Base-by-base conservation (phyloP, 2,113 vertebrate genomes). In the Neolamprologus toae region DNA sequence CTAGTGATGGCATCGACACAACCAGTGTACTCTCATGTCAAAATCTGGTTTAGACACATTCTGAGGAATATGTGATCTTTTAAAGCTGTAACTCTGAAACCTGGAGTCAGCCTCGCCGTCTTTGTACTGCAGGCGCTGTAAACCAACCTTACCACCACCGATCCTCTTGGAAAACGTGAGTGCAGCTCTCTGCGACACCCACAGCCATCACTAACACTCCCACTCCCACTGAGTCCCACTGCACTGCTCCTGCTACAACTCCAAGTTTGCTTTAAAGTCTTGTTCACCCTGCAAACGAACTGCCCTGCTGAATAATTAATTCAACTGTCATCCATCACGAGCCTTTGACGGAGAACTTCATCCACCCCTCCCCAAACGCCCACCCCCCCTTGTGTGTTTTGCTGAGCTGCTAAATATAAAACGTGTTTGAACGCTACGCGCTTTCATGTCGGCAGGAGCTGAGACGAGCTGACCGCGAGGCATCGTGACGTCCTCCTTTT, bases 381-480 rank as follows among this genome's bases (percentile, higher is more conserved):
- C 4, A 11, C n/a, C 3, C 26, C 55, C 28, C 37, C 4, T 31
- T 33, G 31, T 79, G 83, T 81, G 81, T 83, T 91, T 83, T 40
- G 40, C 26, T 3, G 31, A 49, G 80, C 83, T 49, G 71, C 92
- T 94, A 92, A 85, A 91, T 86, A 90, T 92, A 92, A 88, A 84
- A 71, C 33, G 42, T 2, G 84, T 89, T 59, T 81, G 89, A 86
- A 55, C 19, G 84, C 85, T 83, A 23, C 2, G 6, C 3, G 35
- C 90, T 90, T 93, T 93, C 83, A 93, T 92, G 91, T 89, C 21
- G 17, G 59, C 80, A 11, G 80, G 13, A 54, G 83, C 33, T 21
- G 53, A 90, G 91, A 86, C 73, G 4, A 83, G 80, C 89, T 92
- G 92, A 93, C 93, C 89, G 82, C 73, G 26, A 89, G 84, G 85